phyloP scores from a whole-genome alignment of 2,888 invertebrate species.

The Idaea aversata region DNA sequence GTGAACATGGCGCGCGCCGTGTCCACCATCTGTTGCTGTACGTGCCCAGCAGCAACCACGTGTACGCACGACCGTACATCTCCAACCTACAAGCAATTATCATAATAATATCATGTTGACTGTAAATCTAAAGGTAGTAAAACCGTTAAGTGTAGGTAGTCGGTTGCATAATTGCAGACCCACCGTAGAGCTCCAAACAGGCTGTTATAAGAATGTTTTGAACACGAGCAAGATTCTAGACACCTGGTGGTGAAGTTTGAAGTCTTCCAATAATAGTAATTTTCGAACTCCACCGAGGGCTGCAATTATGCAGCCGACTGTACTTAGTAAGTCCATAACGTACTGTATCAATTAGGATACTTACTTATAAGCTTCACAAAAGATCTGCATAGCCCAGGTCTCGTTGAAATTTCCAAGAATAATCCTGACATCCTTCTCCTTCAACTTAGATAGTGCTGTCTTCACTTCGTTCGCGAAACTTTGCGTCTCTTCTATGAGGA shows the following conservation, averaged over 20 bases:
- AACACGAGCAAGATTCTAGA: too few relatives aligned
- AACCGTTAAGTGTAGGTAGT: too few relatives aligned
- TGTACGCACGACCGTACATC: slow-evolving; percentile 95
- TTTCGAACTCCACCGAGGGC: too few relatives aligned
- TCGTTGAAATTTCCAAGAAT: slow-evolving; percentile 98
- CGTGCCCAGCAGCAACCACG: slow-evolving; percentile 96
- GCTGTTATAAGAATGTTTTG: too few relatives aligned
- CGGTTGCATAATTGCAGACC: too few relatives aligned
- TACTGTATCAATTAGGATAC: slow-evolving; percentile 13
- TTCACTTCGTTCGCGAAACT: slow-evolving; percentile 95
- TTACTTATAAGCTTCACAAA: slow-evolving; percentile 91
- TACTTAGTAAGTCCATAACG: background rate
- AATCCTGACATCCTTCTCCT: slow-evolving; percentile 95
- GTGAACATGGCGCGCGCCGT: slow-evolving; percentile 83
- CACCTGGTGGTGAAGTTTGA: too few relatives aligned
- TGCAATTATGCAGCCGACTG: too few relatives aligned
- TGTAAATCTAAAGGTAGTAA: too few relatives aligned
- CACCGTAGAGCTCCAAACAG: too few relatives aligned
- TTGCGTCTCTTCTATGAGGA: slow-evolving; percentile 92
- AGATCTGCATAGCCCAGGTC: slow-evolving; percentile 93
- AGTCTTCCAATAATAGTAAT: too few relatives aligned
- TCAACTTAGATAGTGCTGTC: slow-evolving; percentile 88
- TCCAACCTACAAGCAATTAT: slow-evolving; percentile 79
- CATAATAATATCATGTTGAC: background rate
- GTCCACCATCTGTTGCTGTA: slow-evolving; percentile 90